A percentile compares a stretch with the other conserved stretches of the same genome.
Evolutionary conservation across 2,113 vertebrate species (phyloP).

Genomic region (Clarias magur): DNA sequence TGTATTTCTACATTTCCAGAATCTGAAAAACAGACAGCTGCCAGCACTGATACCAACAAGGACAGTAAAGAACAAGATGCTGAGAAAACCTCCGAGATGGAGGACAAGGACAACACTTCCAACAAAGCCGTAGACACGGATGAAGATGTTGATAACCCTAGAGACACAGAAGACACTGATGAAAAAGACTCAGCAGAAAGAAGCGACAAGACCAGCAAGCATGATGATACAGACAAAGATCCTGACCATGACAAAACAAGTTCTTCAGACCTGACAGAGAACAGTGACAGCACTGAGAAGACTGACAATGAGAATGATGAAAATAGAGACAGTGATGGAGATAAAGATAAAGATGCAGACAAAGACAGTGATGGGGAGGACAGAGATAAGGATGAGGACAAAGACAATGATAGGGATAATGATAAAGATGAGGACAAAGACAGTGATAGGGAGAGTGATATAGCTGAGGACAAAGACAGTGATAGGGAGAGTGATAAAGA

Average conservation of each 20-base stretch:
- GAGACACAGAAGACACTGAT: conserved; percentile 23
- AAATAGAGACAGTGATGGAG: neutral
- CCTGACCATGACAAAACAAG: conserved; percentile 30
- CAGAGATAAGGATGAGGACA: too few species aligned
- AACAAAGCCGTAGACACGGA: conserved; percentile 27
- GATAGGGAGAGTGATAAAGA: too few species aligned
- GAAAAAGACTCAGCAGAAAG: conserved; percentile 31
- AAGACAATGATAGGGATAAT: too few species aligned
- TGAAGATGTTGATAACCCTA: conserved; percentile 14
- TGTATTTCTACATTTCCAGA: conserved; percentile 31
- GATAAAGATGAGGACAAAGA: too few species aligned
- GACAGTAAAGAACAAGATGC: conserved; percentile 38
- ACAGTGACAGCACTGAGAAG: conserved; percentile 31
- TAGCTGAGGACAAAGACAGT: too few species aligned
- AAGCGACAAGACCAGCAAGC: conserved; percentile 2
- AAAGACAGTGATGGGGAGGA: neutral
- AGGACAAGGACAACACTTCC: conserved; percentile 22
- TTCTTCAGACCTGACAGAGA: conserved; percentile 26
- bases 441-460: too few species aligned
- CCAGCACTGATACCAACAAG: conserved; percentile 4
- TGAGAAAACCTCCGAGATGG: conserved; percentile 11
- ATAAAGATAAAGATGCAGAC: conserved; percentile 26
- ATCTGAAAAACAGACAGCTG: conserved; percentile 32
- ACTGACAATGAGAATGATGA: conserved; percentile 19
- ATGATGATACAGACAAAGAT: conserved; percentile 29